A percentile compares a stretch with the other conserved stretches of the same genome.
phyloP scores from a whole-genome alignment of 2,113 vertebrate genomes.

The Martes martes region DNA sequence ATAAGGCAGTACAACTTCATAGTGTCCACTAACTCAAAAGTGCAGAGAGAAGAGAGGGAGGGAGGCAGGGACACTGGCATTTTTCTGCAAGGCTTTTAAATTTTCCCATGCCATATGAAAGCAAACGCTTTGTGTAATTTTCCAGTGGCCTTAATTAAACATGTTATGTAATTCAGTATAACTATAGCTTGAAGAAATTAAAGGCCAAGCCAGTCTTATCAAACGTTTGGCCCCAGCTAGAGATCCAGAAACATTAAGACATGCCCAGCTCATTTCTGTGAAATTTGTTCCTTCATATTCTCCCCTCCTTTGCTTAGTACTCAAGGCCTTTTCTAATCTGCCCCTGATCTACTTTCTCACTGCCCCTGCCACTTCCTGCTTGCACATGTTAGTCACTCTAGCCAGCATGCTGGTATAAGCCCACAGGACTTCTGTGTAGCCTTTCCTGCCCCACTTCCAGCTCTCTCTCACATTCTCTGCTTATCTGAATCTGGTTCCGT shows the following conservation, averaged over 20 bases:
- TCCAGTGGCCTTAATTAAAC: slow-evolving; percentile 77
- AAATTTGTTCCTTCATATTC: neutral
- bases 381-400: no score
- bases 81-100: slow-evolving; percentile 39
- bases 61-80: neutral
- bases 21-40: neutral
- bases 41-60: neutral
- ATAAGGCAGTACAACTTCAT: neutral
- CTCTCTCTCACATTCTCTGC: neutral
- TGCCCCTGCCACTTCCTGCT: no score
- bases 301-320: neutral
- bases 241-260: neutral
- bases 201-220: slow-evolving; percentile 64
- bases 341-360: neutral
- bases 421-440: neutral
- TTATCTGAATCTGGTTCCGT: neutral
- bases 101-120: slow-evolving; percentile 58
- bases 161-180: slow-evolving; percentile 64
- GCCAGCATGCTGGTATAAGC: neutral
- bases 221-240: slow-evolving; percentile 28
- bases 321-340: neutral
- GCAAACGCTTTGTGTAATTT: slow-evolving; percentile 80
- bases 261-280: neutral
- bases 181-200: slow-evolving; percentile 68
- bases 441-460: neutral